These are phyloP conservation scores for Parapristionchus giblindavisi DNA, from an alignment of 2,888 invertebrate genomes.

Conservation along the genomic window DNA sequence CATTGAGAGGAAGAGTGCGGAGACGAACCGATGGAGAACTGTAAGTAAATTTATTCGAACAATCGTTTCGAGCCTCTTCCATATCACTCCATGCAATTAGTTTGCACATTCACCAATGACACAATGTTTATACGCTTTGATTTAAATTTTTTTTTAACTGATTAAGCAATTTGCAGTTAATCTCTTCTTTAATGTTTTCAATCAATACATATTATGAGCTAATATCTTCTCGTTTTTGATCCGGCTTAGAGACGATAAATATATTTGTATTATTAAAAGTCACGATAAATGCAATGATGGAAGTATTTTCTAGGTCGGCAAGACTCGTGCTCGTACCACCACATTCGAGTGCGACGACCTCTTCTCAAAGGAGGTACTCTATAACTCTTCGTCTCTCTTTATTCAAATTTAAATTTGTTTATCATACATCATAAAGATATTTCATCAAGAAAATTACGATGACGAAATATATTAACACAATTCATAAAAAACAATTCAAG, in stretches of 20 bases:
- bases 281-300: background rate
- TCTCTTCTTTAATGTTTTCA: no score
- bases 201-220: no score
- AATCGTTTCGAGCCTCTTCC: no score
- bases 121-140: no score
- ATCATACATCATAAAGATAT: background rate
- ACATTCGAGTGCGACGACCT: conserved; percentile 55
- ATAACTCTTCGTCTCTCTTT: background rate
- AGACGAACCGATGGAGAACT: conserved; percentile 56
- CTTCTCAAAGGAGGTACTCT: conserved; percentile 53
- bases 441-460: background rate
- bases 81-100: no score
- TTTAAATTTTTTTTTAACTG: no score
- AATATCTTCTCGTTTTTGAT: no score
- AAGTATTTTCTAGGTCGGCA: conserved; percentile 38
- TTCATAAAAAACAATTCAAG: background rate
- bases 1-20: conserved; percentile 61
- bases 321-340: conserved; percentile 43
- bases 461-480: background rate
- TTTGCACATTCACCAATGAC: no score
- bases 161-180: no score
- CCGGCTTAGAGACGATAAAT: no score
- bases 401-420: background rate
- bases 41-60: background rate
- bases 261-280: background rate